Conservation (phyloP, 2,888 invertebrate species). For the Pinctada fucata region DNA sequence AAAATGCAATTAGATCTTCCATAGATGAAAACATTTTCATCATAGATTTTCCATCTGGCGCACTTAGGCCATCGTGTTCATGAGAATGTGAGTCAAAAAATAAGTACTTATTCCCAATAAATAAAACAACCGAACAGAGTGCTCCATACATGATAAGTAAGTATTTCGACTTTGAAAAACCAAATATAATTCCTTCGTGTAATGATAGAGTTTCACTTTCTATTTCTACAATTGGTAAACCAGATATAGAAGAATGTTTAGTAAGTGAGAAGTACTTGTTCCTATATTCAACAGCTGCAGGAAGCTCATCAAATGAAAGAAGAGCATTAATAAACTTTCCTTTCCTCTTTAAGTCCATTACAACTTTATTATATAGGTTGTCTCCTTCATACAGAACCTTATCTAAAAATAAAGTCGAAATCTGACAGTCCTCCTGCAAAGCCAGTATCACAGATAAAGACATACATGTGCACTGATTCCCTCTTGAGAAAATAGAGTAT, state of each 20-base stretch:
- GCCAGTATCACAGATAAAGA: background rate
- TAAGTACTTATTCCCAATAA: constrained; percentile 16
- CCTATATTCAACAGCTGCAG: background rate
- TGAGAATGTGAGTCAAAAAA: constrained; percentile 41
- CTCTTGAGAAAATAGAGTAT: background rate
- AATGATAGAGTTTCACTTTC: background rate
- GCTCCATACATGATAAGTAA: constrained; percentile 31
- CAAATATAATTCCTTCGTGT: background rate
- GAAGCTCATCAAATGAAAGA: background rate
- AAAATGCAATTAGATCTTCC: background rate
- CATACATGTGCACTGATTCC: background rate
- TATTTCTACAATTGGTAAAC: background rate
- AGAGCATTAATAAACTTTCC: background rate
- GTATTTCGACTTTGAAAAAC: background rate
- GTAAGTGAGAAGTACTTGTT: background rate
- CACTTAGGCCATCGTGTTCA: constrained; percentile 26
- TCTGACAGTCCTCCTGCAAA: background rate
- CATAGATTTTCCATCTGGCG: constrained; percentile 30
- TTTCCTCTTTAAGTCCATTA: background rate
- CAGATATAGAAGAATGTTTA: background rate
- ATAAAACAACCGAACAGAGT: constrained; percentile 35
- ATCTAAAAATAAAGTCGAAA: background rate
- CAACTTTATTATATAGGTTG: background rate
- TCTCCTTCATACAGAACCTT: background rate
- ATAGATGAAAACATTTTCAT: constrained; percentile 1